phyloP scores from a whole-genome alignment of 2,888 invertebrate genomes.

The Lasiommata megera region DNA sequence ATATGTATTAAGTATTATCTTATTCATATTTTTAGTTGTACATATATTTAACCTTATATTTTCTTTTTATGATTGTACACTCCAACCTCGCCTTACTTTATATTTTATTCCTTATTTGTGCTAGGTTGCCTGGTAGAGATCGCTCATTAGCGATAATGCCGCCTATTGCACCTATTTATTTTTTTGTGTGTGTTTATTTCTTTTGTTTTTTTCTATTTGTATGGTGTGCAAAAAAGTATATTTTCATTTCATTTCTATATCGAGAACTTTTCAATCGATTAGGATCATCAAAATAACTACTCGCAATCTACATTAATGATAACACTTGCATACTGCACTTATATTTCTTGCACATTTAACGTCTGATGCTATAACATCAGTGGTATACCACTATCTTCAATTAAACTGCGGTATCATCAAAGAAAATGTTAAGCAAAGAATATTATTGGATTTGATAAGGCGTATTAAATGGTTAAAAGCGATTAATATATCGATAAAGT shows the following conservation, averaged over 20 bases:
- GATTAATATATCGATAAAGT: constrained; percentile 20
- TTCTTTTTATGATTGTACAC: too few species aligned
- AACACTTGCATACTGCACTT: constrained; percentile 61
- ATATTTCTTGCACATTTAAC: constrained; percentile 20
- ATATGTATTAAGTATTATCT: too few species aligned
- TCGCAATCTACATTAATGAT: constrained; percentile 1
- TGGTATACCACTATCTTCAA: constrained; percentile 12
- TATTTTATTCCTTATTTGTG: too few species aligned
- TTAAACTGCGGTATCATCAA: constrained; percentile 33
- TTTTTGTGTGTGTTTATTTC: too few species aligned
- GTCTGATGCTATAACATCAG: neutral
- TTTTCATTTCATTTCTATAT: neutral
- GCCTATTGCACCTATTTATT: too few species aligned
- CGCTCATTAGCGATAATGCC: too few species aligned
- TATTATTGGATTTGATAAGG: constrained; percentile 34
- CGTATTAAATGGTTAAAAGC: constrained; percentile 31
- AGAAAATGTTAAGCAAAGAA: constrained; percentile 33
- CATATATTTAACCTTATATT: too few species aligned
- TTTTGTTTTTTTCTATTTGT: too few species aligned
- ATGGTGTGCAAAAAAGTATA: too few species aligned
- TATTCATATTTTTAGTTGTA: too few species aligned
- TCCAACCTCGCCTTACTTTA: too few species aligned
- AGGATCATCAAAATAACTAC: neutral
- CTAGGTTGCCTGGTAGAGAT: too few species aligned
- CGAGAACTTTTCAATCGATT: neutral